Percentiles rank a stretch among this genome's conserved stretches.
Conservation (phyloP, 1,140 invertebrate species). For the Papilio dardanus region DNA sequence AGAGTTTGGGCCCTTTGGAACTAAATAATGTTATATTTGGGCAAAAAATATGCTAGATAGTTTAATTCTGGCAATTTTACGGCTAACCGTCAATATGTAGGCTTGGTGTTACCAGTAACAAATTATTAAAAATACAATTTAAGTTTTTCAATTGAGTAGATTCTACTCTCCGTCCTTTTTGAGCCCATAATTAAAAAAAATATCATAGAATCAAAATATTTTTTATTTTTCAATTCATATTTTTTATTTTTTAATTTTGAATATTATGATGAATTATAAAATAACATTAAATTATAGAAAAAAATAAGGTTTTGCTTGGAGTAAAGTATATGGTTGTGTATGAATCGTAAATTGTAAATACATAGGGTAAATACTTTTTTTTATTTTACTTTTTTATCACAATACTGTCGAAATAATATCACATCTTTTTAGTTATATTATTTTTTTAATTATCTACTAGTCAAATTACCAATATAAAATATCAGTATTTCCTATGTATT, state of each 20-base stretch:
- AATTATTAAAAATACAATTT: background rate
- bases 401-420: too few relatives aligned
- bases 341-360: background rate
- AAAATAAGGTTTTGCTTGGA: background rate
- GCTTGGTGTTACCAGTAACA: background rate
- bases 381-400: too few relatives aligned
- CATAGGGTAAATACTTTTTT: too few relatives aligned
- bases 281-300: too few relatives aligned
- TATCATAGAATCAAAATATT: background rate
- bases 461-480: too few relatives aligned
- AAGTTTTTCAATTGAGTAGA: background rate
- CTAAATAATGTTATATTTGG: background rate
- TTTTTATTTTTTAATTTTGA: background rate
- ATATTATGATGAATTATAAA: conserved; percentile 1
- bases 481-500: background rate
- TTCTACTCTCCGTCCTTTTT: background rate
- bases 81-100: background rate
- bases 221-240: too few relatives aligned
- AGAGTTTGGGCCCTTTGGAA: too few relatives aligned
- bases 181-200: background rate
- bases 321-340: background rate
- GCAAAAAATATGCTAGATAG: background rate
- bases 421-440: too few relatives aligned
- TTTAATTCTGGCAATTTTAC: background rate
- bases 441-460: too few relatives aligned